phyloP scores from a whole-genome alignment of 2,888 invertebrate species.

The Zele albiditarsus region DNA sequence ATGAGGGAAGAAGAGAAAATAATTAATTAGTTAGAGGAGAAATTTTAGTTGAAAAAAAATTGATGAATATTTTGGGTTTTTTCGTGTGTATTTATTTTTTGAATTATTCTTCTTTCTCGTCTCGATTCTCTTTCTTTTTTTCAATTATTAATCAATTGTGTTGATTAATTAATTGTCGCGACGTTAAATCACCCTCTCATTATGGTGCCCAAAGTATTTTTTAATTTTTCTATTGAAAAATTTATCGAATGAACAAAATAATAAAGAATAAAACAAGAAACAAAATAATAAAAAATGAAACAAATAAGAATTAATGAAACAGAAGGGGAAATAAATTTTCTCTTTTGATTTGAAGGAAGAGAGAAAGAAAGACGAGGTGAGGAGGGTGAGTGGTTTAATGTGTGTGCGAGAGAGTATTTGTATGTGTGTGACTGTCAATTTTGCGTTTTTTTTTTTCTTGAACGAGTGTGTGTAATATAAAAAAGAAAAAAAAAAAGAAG shows the following conservation, averaged over 20 bases:
- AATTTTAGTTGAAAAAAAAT: not conserved
- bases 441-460: constrained; percentile 36
- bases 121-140: not conserved
- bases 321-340: not conserved
- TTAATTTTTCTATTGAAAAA: constrained; percentile 41
- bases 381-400: constrained; percentile 18
- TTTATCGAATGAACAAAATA: not conserved
- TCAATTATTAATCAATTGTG: not conserved
- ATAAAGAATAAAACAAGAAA: not conserved
- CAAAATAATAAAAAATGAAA: constrained; percentile 12
- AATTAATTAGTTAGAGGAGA: not conserved
- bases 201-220: constrained; percentile 38
- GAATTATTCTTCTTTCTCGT: not conserved
- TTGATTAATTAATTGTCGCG: constrained; percentile 8
- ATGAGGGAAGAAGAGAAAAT: not conserved
- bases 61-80: not conserved
- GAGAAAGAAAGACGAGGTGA: constrained; percentile 22
- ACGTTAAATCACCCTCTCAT: not conserved
- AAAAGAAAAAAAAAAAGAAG: not conserved
- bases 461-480: constrained; percentile 39
- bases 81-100: not conserved
- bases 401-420: constrained; percentile 47
- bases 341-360: not conserved
- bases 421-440: constrained; percentile 46
- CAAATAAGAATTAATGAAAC: constrained; percentile 23